Evolutionary conservation across 1,140 invertebrate genomes (phyloP).

Genomic region (Teleopsis dalmanni): DNA sequence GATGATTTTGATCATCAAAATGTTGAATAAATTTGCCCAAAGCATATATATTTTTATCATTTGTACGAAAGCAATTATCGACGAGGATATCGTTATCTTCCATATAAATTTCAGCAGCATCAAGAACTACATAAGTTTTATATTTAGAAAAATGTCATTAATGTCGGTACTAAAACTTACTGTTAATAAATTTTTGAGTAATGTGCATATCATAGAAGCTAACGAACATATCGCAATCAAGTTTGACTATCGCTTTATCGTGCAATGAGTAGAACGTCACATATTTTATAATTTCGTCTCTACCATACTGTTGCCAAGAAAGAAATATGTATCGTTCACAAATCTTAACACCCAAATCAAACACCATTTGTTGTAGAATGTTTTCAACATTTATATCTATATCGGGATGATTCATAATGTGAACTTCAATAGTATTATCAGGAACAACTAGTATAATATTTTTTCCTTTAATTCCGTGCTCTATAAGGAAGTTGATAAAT

Average conservation of each 20-base stretch:
- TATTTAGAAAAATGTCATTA: too few relatives aligned
- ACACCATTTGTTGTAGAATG: slow-evolving; percentile 22
- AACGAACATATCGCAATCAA: slow-evolving; percentile 30
- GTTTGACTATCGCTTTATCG: background rate
- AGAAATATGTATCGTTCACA: slow-evolving; percentile 13
- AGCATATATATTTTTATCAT: slow-evolving; percentile 29
- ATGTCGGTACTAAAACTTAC: background rate
- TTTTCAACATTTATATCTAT: slow-evolving; percentile 21
- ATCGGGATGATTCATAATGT: slow-evolving; percentile 14
- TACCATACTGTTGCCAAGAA: slow-evolving; percentile 11
- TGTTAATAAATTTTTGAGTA: background rate
- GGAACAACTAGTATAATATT: slow-evolving; percentile 19
- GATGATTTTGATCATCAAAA: slow-evolving; percentile 18
- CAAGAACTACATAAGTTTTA: slow-evolving; percentile 9
- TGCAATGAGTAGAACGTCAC: slow-evolving; percentile 17
- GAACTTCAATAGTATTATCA: background rate
- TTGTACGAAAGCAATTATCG: slow-evolving; percentile 22
- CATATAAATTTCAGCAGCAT: slow-evolving; percentile 5
- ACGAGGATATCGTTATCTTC: slow-evolving; percentile 12
- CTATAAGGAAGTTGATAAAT: slow-evolving; percentile 25
- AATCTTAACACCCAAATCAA: slow-evolving; percentile 14
- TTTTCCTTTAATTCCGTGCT: slow-evolving; percentile 13
- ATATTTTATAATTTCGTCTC: background rate
- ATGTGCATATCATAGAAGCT: slow-evolving; percentile 21
- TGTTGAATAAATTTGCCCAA: slow-evolving; percentile 19